These are phyloP conservation scores for Carassius gibelio DNA, from an alignment of 2,113 vertebrate genomes.

Conservation along the genomic window DNA sequence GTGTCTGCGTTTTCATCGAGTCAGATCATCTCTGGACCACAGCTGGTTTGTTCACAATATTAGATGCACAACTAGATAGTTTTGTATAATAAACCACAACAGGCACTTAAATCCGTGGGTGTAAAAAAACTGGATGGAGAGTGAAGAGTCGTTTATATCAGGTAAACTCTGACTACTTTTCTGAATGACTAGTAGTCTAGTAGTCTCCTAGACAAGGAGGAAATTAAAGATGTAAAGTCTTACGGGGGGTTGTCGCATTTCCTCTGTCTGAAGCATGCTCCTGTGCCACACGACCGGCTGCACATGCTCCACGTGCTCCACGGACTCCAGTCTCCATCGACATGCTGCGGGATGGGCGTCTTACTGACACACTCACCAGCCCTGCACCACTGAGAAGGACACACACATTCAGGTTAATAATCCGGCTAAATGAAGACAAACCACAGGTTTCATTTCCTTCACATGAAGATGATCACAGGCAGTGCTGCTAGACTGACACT, in stretches of 20 bases:
- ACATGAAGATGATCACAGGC: neutral
- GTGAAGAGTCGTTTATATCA: neutral
- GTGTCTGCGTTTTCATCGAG: neutral
- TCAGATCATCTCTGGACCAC: neutral
- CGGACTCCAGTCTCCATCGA: slow-evolving; percentile 93
- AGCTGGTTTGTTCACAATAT: neutral
- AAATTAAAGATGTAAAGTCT: slow-evolving; percentile 63
- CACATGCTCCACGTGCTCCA: slow-evolving; percentile 97
- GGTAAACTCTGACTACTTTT: neutral
- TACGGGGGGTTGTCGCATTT: slow-evolving; percentile 98
- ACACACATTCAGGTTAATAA: slow-evolving; percentile 52
- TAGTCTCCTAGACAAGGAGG: no score
- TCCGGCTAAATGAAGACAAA: slow-evolving; percentile 21
- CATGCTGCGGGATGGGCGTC: slow-evolving; percentile 93
- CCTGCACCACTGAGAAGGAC: slow-evolving; percentile 90
- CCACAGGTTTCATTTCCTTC: neutral
- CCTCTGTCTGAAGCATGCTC: slow-evolving; percentile 92
- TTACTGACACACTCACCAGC: slow-evolving; percentile 94
- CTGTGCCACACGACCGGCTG: slow-evolving; percentile 91
- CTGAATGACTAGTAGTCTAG: neutral
- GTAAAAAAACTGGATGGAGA: neutral
- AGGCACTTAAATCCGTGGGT: neutral
- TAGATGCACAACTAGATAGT: neutral
- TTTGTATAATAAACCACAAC: neutral
- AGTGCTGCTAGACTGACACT: neutral